Conservation (phyloP, 2,888 invertebrate species). For the Drosophila tripunctata region DNA sequence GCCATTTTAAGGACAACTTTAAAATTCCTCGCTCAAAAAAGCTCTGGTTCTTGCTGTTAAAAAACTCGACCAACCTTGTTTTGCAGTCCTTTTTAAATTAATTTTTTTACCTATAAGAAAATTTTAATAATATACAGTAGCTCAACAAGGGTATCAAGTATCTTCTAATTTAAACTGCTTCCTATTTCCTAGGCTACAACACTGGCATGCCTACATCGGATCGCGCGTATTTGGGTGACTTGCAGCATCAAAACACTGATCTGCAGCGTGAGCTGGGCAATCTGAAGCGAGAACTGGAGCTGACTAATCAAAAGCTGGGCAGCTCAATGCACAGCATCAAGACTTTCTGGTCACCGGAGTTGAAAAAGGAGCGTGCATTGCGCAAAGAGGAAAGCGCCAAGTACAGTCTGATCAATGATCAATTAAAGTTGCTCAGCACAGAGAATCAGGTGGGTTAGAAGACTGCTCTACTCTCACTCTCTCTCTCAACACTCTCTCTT, state of each 20-base stretch:
- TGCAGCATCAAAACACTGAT: slow-evolving; percentile 97
- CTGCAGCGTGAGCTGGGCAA: slow-evolving; percentile 96
- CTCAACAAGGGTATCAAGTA: no score
- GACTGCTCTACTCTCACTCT: no score
- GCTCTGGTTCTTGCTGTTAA: no score
- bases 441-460: slow-evolving; percentile 94
- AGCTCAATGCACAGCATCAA: slow-evolving; percentile 99
- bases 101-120: no score
- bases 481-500: no score
- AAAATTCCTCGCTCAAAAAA: no score
- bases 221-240: slow-evolving; percentile 91
- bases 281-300: slow-evolving; percentile 96
- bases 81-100: no score
- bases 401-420: slow-evolving; percentile 98
- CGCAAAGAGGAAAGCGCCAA: slow-evolving; percentile 99
- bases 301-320: slow-evolving; percentile 98
- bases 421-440: slow-evolving; percentile 96
- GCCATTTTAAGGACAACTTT: no score
- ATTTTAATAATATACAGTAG: no score
- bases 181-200: slow-evolving; percentile 61
- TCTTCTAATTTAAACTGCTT: background rate
- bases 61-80: no score
- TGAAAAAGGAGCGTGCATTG: slow-evolving; percentile 98
- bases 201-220: slow-evolving; percentile 85
- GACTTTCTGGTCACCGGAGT: slow-evolving; percentile 99